A percentile compares a stretch with the other conserved stretches of the same genome.
Evolutionary conservation across 2,888 invertebrate genomes (phyloP).

Genomic region (Hydraecia micacea): DNA sequence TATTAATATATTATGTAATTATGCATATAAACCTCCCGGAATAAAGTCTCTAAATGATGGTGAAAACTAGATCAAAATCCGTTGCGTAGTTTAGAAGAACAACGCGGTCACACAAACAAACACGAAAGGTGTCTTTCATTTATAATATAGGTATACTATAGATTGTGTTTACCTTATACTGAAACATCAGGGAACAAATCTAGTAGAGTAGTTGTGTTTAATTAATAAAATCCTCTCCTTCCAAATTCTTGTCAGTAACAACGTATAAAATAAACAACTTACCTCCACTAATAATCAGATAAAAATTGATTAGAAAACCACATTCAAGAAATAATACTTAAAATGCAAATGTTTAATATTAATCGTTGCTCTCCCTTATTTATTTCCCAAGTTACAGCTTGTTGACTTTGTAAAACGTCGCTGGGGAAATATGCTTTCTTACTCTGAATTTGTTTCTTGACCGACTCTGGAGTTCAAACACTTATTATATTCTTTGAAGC

Average conservation of each 20-base stretch:
- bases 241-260: background rate
- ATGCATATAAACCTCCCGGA: background rate
- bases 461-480: slow-evolving; percentile 74
- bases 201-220: background rate
- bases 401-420: slow-evolving; percentile 88
- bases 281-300: slow-evolving; percentile 33
- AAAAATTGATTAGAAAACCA: slow-evolving; percentile 64
- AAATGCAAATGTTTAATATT: slow-evolving; percentile 81
- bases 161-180: no score
- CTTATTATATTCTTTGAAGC: slow-evolving; percentile 43
- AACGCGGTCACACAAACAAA: no score
- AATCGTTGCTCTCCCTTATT: slow-evolving; percentile 83
- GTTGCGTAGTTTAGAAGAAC: background rate
- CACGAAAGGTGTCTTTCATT: no score
- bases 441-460: slow-evolving; percentile 83
- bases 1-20: background rate
- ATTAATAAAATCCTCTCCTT: background rate
- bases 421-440: slow-evolving; percentile 87
- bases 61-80: background rate
- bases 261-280: slow-evolving; percentile 15
- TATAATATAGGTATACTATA: no score
- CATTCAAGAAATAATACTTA: slow-evolving; percentile 63
- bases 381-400: slow-evolving; percentile 88
- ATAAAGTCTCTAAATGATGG: background rate
- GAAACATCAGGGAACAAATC: no score